Conservation (phyloP, 2,113 vertebrate species). For the Gnathonemus longibarbis region DNA sequence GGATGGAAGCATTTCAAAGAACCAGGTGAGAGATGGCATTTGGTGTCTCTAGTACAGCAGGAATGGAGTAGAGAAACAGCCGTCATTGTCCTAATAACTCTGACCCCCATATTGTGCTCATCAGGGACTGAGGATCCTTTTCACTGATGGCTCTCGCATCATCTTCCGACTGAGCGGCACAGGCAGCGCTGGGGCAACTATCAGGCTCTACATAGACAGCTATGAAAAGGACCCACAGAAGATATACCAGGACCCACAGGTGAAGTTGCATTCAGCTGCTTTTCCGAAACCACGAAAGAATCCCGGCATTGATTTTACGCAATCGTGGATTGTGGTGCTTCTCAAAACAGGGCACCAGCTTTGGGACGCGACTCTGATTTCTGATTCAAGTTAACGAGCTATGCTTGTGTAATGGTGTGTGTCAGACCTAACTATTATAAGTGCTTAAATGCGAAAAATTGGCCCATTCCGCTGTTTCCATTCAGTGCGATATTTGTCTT, state of each 20-base stretch:
- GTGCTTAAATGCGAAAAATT: background rate
- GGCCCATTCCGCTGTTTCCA: background rate
- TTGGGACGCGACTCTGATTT: background rate
- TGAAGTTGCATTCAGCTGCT: conserved; percentile 37
- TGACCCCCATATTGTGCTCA: conserved; percentile 3
- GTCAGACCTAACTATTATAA: background rate
- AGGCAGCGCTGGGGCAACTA: conserved; percentile 87
- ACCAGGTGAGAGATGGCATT: conserved; percentile 71
- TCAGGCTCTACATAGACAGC: conserved; percentile 95
- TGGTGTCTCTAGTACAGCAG: background rate
- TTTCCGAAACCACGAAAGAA: background rate
- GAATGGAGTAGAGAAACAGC: background rate
- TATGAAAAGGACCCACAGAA: conserved; percentile 87
- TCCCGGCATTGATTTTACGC: background rate
- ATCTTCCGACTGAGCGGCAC: conserved; percentile 97
- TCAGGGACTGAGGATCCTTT: conserved; percentile 89
- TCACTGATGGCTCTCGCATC: conserved; percentile 88
- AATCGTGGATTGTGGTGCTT: background rate
- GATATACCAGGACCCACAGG: conserved; percentile 88
- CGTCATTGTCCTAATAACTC: conserved; percentile 2
- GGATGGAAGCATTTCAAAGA: conserved; percentile 87
- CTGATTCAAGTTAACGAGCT: background rate
- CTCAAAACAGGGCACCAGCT: background rate
- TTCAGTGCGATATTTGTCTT: background rate
- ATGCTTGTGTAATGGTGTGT: background rate